Evolutionary conservation across 2,888 invertebrate species (phyloP).

Genomic region (Lasioglossum lativentre): DNA sequence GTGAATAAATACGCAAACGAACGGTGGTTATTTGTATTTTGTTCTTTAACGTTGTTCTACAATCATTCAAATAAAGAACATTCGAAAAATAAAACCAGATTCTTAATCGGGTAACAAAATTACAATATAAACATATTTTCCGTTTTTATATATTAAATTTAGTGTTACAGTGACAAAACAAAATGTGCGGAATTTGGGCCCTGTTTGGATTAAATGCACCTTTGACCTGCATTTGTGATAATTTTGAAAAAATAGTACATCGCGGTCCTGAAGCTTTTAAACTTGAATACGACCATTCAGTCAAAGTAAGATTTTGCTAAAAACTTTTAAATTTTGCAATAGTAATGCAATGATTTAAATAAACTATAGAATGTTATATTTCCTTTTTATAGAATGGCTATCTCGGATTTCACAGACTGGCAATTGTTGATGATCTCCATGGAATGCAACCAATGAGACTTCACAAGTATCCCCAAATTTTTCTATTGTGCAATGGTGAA

Average conservation of each 20-base stretch:
- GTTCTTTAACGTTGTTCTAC: neutral
- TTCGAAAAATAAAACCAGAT: neutral
- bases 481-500: constrained; percentile 93
- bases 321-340: neutral
- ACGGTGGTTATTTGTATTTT: neutral
- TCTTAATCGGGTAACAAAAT: no score
- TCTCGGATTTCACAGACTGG: constrained; percentile 89
- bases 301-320: constrained; percentile 84
- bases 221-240: constrained; percentile 86
- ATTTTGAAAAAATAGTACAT: constrained; percentile 88
- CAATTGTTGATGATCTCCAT: constrained; percentile 89
- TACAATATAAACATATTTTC: neutral
- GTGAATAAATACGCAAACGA: neutral
- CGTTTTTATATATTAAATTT: neutral
- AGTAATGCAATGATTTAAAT: neutral
- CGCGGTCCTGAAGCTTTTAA: constrained; percentile 92
- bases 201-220: constrained; percentile 88
- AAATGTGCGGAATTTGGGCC: constrained; percentile 93
- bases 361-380: neutral
- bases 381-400: constrained; percentile 86
- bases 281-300: constrained; percentile 88
- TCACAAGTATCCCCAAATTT: constrained; percentile 88
- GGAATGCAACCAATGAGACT: constrained; percentile 93
- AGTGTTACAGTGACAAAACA: neutral
- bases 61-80: neutral